phyloP scores from a whole-genome alignment of 2,113 vertebrate genomes.

The Monarcha castaneiventris region DNA sequence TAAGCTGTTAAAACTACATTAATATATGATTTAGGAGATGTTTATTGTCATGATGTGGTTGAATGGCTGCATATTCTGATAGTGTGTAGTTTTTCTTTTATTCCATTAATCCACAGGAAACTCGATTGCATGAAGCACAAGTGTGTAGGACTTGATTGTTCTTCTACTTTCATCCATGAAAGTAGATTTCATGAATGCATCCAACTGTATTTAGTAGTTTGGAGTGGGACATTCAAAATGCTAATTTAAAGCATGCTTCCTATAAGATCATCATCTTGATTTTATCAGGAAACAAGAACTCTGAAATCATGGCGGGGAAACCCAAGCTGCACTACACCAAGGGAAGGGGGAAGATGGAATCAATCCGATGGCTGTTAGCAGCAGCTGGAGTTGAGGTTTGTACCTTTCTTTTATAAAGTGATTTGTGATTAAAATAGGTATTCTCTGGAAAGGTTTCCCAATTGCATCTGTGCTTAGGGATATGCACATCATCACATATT shows the following conservation, averaged over 20 bases:
- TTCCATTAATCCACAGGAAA: neutral
- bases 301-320: conserved; percentile 75
- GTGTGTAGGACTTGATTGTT: neutral
- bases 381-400: conserved; percentile 84
- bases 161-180: neutral
- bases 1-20: neutral
- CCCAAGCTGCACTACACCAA: conserved; percentile 81
- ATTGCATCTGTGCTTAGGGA: neutral
- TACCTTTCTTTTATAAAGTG: neutral
- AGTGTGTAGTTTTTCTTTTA: neutral
- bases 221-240: neutral
- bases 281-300: conserved; percentile 40
- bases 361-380: conserved; percentile 86
- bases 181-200: no score
- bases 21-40: neutral
- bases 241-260: neutral
- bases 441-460: neutral
- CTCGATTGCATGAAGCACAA: neutral
- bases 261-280: neutral
- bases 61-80: neutral
- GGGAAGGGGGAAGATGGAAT: conserved; percentile 89
- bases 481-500: neutral
- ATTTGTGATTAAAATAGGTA: neutral
- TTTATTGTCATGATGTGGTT: neutral
- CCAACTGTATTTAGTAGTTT: neutral